Base-by-base conservation (phyloP, 64 coral and sea anemone genomes). In the Astreopora myriophthalma region DNA sequence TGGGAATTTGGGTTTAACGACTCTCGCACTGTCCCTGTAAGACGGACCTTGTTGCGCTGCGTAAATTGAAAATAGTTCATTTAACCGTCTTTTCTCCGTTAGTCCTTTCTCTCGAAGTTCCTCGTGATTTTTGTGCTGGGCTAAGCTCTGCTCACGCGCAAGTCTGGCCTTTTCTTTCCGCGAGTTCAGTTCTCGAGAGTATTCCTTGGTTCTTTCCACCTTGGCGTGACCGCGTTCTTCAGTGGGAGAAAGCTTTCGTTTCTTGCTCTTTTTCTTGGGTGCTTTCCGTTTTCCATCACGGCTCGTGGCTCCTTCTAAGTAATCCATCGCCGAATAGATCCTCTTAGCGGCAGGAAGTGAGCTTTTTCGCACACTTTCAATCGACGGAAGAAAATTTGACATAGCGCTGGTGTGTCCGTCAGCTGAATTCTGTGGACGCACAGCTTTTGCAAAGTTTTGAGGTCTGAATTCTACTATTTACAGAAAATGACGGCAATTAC, bases 21-120 rank as follows among this genome's bases (percentile, higher is more conserved):
- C 65, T 42, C 86, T 88, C 20, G 92, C 92, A 12, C 89, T 77
- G 39, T 79, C 73, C 34, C 96, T 86, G 48, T 92, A 98, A 0
- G 96, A 88, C 6, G 76, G 48, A 6, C 94, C 89, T 31, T 92
- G 92, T 74, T 98, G 92, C 67, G 74, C 85, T 2, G 89, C 92
- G 64, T 98, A 98, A 85, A 98, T 82, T 25, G 96, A 62, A 69
- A 98, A 94, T 10, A 98, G 69, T 19, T 98, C 46, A 48, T 91
- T 92, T 19, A 98, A 72, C 35, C 93, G 77, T 27, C 69, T 36
- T 49, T 98, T 98, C 85, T 98, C 89, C 4, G 89, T 48, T 25
- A 86, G 34, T 40, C 95, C 86, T 24, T 26, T 90, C 39, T 93
- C 87, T 90, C 86, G 89, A 9, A 96, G 95, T 80, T 72, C 87